Evolutionary conservation across 1,140 invertebrate genomes (phyloP), one percentile per base, ranked within the genome.

Genomic region (Cecropterus lyciades): DNA sequence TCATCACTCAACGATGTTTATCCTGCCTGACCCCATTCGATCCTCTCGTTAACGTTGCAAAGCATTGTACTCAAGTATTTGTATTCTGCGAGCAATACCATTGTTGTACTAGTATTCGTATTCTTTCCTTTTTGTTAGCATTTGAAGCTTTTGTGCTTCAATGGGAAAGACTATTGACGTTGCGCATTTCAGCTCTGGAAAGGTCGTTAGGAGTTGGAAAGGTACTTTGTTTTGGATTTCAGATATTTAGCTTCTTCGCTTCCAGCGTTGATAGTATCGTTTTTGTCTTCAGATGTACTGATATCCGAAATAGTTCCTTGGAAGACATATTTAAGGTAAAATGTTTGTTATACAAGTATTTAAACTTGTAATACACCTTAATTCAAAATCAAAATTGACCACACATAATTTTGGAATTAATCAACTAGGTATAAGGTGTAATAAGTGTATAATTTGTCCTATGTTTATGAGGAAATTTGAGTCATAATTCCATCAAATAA

Each of bases 21-120:
- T 60, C 43, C 43, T 60, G 42, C 42, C 55, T 59, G 56, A 59
- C 56, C 56, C 56, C 43, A 33, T 59, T 59, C 56, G 43, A 46
- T 46, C 40, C 56, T 48, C 56, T 60, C 56, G 56, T 60, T 60
- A 60, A 60, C 24, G 56, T 60, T 60, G 43, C 56, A 60, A 55
- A 60, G 43, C 27, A 48, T 48, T 60, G 56, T 48, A 27, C 45
- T 48, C 56, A 48, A 60, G 56, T 60, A 60, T 60, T 60, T 48
- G 56, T 60, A 60, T 60, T 60, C 56, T 60, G 52, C 14, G 24
- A 57, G 20, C 43, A 30, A 59, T 46, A 46, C 56, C 9, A 59
- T 46, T 59, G 56, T 60, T 46, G 24, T 57, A 40, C 17, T 30
- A 17, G 56, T 37, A 60, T 60, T 60, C 43, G 56, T 48, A 27